phyloP scores from a whole-genome alignment of 1,140 invertebrate species.

The Tetragonula clypearis region DNA sequence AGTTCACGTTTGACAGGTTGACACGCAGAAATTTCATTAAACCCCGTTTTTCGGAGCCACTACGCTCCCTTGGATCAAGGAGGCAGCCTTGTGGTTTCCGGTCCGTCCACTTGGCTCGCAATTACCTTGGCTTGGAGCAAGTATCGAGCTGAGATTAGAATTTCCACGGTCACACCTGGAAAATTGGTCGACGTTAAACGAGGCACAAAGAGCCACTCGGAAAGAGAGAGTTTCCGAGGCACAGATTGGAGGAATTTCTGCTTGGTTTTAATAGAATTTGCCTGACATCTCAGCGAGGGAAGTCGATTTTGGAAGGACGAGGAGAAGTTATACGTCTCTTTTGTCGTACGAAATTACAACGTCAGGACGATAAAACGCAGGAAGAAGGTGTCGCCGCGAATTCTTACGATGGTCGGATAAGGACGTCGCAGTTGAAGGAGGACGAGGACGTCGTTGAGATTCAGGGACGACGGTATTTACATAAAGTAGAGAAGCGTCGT shows the following conservation, averaged over 20 bases:
- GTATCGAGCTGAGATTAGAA: neutral
- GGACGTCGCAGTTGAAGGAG: neutral
- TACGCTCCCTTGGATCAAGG: no score
- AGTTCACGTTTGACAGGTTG: conserved; percentile 1
- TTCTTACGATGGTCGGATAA: conserved; percentile 27
- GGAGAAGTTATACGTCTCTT: neutral
- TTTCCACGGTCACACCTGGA: neutral
- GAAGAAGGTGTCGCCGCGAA: conserved; percentile 17
- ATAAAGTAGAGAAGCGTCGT: conserved; percentile 59
- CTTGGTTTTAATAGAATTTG: neutral
- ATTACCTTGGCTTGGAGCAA: neutral
- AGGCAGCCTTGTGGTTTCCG: neutral
- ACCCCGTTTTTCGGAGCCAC: neutral
- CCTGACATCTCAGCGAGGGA: neutral
- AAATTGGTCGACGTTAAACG: neutral
- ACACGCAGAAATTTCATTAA: conserved; percentile 26
- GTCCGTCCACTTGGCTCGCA: neutral
- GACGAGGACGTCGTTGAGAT: neutral
- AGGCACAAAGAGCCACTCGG: neutral
- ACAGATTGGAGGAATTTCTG: no score
- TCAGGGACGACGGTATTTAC: conserved; percentile 47
- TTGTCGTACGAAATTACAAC: neutral
- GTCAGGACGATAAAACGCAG: conserved; percentile 25
- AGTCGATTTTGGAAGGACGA: neutral
- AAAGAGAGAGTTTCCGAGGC: neutral